Evolutionary conservation across 1,140 invertebrate genomes (phyloP), one percentile per base, ranked within the genome.

Genomic region (Ruditapes philippinarum): DNA sequence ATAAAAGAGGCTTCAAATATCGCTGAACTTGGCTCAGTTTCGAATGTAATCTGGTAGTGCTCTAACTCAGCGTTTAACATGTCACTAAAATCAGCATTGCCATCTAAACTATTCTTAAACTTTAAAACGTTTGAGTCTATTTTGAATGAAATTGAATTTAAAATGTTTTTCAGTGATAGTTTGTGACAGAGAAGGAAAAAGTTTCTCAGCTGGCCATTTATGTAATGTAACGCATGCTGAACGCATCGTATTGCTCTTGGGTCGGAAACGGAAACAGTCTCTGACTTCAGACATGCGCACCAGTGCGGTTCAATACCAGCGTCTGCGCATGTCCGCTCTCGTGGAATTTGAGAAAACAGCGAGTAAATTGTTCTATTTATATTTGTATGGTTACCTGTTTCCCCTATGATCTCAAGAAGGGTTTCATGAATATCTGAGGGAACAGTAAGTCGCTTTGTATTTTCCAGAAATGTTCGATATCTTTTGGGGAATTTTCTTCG

Each of bases 251-350:
- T 79, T 17, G 86, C 80, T 22, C 25, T 25, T n/a, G 25, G 60
- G 74, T 88, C 65, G 31, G 78, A 62, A 2, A 89, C 31, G n/a
- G 83, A 54, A 28, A 89, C 49, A 31, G 60, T 42, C 90, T 97
- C 93, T 98, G 98, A 99, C 2, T 97, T 96, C 3, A 99, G 96
- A 93, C 98, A 99, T n/a, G 98, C 97, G 93, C 99, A 99, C 98
- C 98, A 99, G 95, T 99, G 98, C 0, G 98, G 97, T 93, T 98
- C 98, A 76, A 99, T 98, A 40, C 97, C 98, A 4, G 98, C 98
- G 95, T 98, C 97, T n/a, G 97, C 96, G 94, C 98, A 99, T 7
- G 97, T 98, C 65, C 98, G 96, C 68, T 97, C 96, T 89, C 97
- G 96, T 11, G 96, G 95, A 25, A 96, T 95, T 87, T 94, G 90